phyloP scores from a whole-genome alignment of 2,113 vertebrate species.

The Chloebia gouldiae region DNA sequence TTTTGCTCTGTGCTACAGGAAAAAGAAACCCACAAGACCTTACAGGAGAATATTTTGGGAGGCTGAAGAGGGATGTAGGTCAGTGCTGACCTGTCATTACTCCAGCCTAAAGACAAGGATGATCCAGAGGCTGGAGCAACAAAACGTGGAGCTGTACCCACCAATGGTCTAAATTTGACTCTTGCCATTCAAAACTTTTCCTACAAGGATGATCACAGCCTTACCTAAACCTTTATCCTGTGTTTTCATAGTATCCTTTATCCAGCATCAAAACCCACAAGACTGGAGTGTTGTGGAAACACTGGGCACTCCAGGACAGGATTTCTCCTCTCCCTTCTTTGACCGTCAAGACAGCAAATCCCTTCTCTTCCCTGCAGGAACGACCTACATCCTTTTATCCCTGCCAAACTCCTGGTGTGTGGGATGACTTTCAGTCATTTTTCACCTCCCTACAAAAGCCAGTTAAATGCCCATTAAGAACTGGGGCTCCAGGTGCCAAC shows the following conservation, averaged over 20 bases:
- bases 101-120: neutral
- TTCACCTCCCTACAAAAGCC: neutral
- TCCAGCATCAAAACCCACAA: neutral
- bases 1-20: neutral
- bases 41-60: neutral
- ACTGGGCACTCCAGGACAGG: neutral
- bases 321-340: neutral
- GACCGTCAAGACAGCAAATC: neutral
- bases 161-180: fast-evolving
- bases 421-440: neutral
- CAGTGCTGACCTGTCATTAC: neutral
- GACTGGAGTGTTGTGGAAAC: neutral
- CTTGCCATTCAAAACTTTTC: neutral
- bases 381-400: constrained; percentile 18
- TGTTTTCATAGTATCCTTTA: neutral
- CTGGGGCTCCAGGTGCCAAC: neutral
- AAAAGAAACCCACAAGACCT: neutral
- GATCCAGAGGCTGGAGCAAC: neutral
- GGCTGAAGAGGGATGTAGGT: neutral
- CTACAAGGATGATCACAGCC: neutral
- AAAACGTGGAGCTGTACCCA: fast-evolving
- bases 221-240: neutral
- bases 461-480: neutral
- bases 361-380: neutral
- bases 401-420: neutral